These are phyloP conservation scores for Antitype chi DNA, from an alignment of 2,888 invertebrate species.

Conservation along the genomic window DNA sequence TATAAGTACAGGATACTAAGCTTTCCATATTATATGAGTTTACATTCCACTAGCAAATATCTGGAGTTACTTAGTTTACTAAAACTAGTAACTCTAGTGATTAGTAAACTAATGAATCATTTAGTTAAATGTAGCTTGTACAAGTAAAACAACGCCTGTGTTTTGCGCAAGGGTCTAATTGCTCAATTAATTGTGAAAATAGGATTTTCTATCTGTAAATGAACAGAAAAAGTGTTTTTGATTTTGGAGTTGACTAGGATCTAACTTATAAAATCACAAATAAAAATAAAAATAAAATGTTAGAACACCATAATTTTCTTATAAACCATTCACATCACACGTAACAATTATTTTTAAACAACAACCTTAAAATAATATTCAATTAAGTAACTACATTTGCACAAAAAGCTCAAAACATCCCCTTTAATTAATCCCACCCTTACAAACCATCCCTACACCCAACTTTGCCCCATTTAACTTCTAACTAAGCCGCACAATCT, in stretches of 20 bases:
- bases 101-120: no score
- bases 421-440: not conserved
- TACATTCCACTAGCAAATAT: not conserved
- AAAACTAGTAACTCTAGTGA: no score
- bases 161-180: not conserved
- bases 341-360: not conserved
- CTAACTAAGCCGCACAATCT: conserved; percentile 29
- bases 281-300: not conserved
- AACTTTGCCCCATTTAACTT: conserved; percentile 26
- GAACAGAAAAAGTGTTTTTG: not conserved
- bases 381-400: not conserved
- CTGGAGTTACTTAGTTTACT: not conserved
- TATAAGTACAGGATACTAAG: no score
- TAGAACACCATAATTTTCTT: not conserved
- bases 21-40: not conserved
- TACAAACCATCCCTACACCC: conserved; percentile 17
- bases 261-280: not conserved
- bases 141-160: no score
- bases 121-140: no score
- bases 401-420: not conserved
- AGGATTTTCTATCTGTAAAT: not conserved
- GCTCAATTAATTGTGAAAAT: not conserved
- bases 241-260: not conserved
- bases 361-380: not conserved
- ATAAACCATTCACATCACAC: fast-evolving